phyloP scores from a whole-genome alignment of 2,888 invertebrate species.

The Pterobdella sp. region DNA sequence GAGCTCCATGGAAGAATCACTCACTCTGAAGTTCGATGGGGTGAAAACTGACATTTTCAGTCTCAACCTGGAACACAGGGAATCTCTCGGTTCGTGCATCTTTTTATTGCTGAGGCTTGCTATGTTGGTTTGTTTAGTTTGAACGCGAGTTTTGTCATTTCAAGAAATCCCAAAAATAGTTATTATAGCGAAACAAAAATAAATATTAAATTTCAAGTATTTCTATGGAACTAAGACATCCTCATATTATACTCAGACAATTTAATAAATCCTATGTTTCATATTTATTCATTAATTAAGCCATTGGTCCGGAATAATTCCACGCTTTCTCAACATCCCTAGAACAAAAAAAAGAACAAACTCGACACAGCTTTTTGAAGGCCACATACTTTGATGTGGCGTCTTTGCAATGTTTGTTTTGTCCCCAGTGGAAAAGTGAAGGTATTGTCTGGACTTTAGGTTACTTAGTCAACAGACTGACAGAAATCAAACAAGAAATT shows the following conservation, averaged over 20 bases:
- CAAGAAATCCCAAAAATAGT: no score
- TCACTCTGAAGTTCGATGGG: conserved; percentile 2
- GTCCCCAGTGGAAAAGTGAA: conserved; percentile 94
- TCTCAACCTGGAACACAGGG: conserved; percentile 15
- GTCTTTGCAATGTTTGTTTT: conserved; percentile 85
- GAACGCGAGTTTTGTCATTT: no score
- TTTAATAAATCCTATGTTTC: no score
- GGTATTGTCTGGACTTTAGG: conserved; percentile 91
- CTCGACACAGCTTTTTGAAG: conserved; percentile 37
- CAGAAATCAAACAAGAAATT: conserved; percentile 72
- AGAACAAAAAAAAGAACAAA: not conserved
- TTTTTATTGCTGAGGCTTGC: no score
- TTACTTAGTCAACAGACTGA: conserved; percentile 57
- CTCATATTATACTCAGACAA: no score
- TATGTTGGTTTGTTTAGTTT: no score
- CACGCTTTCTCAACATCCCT: not conserved
- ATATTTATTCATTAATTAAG: no score
- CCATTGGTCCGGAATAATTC: no score
- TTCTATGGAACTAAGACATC: no score
- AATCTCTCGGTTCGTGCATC: not conserved
- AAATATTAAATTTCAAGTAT: no score
- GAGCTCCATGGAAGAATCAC: conserved; percentile 27
- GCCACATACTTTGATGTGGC: conserved; percentile 95
- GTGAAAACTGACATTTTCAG: not conserved
- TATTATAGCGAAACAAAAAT: no score